Evolutionary conservation across 2,113 vertebrate genomes (phyloP).

Genomic region (Apistogramma diplotaenia): DNA sequence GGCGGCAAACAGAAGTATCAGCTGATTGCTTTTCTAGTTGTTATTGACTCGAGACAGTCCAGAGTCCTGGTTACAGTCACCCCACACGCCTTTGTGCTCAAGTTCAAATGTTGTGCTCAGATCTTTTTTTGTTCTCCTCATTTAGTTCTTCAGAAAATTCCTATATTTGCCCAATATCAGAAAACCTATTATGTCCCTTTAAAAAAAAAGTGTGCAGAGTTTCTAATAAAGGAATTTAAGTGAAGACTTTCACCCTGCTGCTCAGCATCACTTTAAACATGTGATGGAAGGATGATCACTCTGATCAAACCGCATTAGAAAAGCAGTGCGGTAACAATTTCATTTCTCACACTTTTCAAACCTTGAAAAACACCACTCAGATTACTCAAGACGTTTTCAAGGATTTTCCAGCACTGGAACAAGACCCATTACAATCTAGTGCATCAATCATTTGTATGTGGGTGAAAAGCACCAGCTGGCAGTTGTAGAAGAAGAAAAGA

Average conservation of each 20-base stretch:
- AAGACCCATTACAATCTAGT: background rate
- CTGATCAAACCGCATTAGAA: background rate
- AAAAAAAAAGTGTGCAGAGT: background rate
- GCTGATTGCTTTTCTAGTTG: background rate
- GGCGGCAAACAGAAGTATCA: background rate
- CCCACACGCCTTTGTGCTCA: background rate
- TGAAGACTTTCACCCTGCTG: background rate
- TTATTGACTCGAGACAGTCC: background rate
- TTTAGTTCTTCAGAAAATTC: too few relatives aligned
- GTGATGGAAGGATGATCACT: background rate
- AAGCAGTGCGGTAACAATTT: background rate
- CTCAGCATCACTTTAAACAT: background rate
- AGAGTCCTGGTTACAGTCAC: background rate
- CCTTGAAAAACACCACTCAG: too few relatives aligned
- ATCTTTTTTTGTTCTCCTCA: background rate
- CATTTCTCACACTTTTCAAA: too few relatives aligned
- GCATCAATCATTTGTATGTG: background rate
- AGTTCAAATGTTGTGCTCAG: background rate
- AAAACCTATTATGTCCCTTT: background rate
- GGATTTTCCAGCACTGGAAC: background rate
- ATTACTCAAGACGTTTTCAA: background rate
- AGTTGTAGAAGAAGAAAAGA: background rate
- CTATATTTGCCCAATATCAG: background rate
- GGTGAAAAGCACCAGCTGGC: slow-evolving; percentile 4
- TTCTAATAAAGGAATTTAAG: background rate